Base-by-base conservation (phyloP, 2,888 invertebrate species). In the Pheosia gnoma region DNA sequence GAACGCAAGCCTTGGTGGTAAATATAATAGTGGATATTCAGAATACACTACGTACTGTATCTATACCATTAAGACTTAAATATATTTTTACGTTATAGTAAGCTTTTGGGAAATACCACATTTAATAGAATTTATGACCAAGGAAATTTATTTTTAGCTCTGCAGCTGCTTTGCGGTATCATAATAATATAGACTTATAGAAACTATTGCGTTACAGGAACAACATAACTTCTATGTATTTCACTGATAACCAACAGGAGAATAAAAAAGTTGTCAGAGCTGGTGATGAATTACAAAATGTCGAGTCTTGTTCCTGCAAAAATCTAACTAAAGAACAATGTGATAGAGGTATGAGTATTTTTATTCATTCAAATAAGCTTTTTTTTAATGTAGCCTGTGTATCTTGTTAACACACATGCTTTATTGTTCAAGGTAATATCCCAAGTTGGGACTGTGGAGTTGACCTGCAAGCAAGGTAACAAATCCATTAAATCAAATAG, bases 1-100 rank as follows among this genome's bases (percentile, higher is more conserved):
- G 80, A 81, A 36, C 78, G 72, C 63, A 85, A 83, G 68, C 81
- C 87, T 57, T 93, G 91, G 92, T 93, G 93, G 93, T 93, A 90
- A 90, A 59, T 57, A 45, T 36, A 45, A 10, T 43, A 55, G 39
- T 51, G 36, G 43, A 47, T 57, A 36, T 54, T 52, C 49, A 13
- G n/a, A 49, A n/a, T 49, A 49, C 5, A 9, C 13, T 49, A 5
- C 1, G 6, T n/a, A 49, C 9, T 49, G n/a, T n/a, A 13, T 4
- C 6, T 3, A 49, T n/a, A 4, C 11, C 49, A 49, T 13, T 8
- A 9, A 1, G 10, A 43, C 25, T 25, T 25, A 25, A 25, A 0
- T 25, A 25, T 25, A 25, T 25, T 25, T 2, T 25, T 25, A 25
- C 2, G 25, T 25, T 25, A 25, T 2, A 0, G 25, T 25, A 5